These are phyloP conservation scores for Epinephelus lanceolatus DNA, from an alignment of 2,113 vertebrate species.

Conservation along the genomic window DNA sequence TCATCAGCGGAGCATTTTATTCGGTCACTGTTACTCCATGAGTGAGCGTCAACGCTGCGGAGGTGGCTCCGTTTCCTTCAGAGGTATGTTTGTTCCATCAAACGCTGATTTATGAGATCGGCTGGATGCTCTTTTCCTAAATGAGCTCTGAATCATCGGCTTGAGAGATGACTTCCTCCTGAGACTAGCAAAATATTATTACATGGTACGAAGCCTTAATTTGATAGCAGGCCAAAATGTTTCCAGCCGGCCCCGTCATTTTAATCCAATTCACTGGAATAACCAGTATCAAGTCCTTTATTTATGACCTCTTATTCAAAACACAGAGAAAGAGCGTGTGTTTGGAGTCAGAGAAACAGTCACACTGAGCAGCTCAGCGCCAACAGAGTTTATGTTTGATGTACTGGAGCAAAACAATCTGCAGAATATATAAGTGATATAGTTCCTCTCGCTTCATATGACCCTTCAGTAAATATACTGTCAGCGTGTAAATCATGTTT, in stretches of 20 bases:
- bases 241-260: conserved; percentile 72
- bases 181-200: conserved; percentile 79
- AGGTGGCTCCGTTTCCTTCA: conserved; percentile 51
- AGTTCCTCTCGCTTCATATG: conserved; percentile 44
- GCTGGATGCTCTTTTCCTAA: conserved; percentile 62
- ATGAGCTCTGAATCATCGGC: conserved; percentile 74
- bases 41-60: conserved; percentile 33
- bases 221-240: conserved; percentile 76
- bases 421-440: conserved; percentile 44
- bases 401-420: conserved; percentile 38
- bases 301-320: conserved; percentile 70
- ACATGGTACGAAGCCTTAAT: conserved; percentile 75
- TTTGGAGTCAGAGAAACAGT: conserved; percentile 50
- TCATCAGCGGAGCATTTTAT: conserved; percentile 74
- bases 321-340: conserved; percentile 42
- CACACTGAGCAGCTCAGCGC: conserved; percentile 30
- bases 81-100: conserved; percentile 82
- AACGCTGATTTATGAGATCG: conserved; percentile 76
- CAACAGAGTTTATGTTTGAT: conserved; percentile 55
- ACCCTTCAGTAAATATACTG: conserved; percentile 40
- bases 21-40: conserved; percentile 28
- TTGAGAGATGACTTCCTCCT: conserved; percentile 75
- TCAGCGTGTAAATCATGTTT: conserved; percentile 52
- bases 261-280: conserved; percentile 72
- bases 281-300: conserved; percentile 69